Base-by-base conservation (phyloP, 2,888 invertebrate genomes). In the Cantharis flavilabris region DNA sequence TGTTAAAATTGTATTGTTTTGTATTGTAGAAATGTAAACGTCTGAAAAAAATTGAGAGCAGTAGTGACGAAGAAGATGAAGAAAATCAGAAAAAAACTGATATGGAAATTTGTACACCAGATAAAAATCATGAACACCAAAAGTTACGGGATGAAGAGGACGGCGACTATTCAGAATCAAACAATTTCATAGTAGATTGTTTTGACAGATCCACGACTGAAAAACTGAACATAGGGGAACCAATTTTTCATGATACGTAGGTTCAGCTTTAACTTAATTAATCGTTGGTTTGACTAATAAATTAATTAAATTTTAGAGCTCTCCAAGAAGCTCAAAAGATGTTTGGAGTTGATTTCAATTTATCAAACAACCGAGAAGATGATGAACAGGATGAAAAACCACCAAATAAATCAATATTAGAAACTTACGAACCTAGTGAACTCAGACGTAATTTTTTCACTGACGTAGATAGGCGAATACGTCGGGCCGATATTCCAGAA, bases 321-420 rank as follows among this genome's bases (percentile, higher is more conserved):
- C 89, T 98, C 18, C 98, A 98, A 92, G 97, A 99, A 88, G 99
- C 99, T 73, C 98, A 98, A 88, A 99, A 99, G 86, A 98, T 99
- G 81, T 99, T 99, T 87, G 99, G 99, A 28, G 98, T 98, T n/a
- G 99, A 99, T 87, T 98, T 95, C 2, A 95, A 95, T 10, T 23
- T 23, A 20, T 20, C 20, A 23, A 23, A 23, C 5, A 3, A 5
- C 64, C 95, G 95, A 82, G 94, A 95, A 79, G 95, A 96, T 82
- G 92, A 95, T 5, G 3, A 23, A 75, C 95, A 95, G 78, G 94
- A 95, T 80, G 94, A 93, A 74, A 87, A 95, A 82, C 92, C 94
- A 3, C 93, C 94, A 62, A 94, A 93, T 84, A 96, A 96, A 86
- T 95, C 96, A 0, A 96, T 97, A 80, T 96, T 96, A 86, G 96